Percentiles rank a stretch among this genome's conserved stretches.
phyloP scores from a whole-genome alignment of 1,140 invertebrate genomes.

The Zaprionus inermis region DNA sequence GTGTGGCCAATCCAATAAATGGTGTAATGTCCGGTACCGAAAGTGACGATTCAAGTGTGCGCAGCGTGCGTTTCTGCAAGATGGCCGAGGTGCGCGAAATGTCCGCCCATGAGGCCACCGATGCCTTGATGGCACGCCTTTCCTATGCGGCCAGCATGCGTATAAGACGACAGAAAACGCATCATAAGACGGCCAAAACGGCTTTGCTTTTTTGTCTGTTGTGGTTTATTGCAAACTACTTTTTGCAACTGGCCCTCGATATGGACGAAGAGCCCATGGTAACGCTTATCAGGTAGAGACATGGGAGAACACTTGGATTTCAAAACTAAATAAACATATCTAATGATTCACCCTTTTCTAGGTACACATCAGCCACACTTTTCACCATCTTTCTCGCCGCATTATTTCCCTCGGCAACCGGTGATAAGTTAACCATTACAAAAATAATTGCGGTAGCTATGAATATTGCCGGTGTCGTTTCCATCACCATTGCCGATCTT shows the following conservation, averaged over 20 bases:
- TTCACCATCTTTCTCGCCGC: slow-evolving; percentile 93
- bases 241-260: slow-evolving; percentile 91
- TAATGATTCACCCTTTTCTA: not conserved
- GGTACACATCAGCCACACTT: slow-evolving; percentile 90
- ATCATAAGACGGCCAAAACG: slow-evolving; percentile 89
- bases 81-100: slow-evolving; percentile 93
- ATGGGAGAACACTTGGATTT: not conserved
- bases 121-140: slow-evolving; percentile 92
- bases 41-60: slow-evolving; percentile 91
- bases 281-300: slow-evolving; percentile 88
- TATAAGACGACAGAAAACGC: slow-evolving; percentile 85
- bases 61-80: slow-evolving; percentile 92
- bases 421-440: slow-evolving; percentile 92
- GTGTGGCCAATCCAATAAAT: slow-evolving; percentile 85
- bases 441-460: slow-evolving; percentile 92
- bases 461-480: slow-evolving; percentile 91
- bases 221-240: slow-evolving; percentile 86
- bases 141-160: slow-evolving; percentile 93
- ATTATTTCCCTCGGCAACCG: slow-evolving; percentile 90
- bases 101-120: slow-evolving; percentile 92
- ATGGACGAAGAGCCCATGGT: slow-evolving; percentile 91
- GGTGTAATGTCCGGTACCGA: slow-evolving; percentile 89
- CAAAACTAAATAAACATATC: not conserved
- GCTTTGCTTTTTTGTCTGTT: slow-evolving; percentile 91
- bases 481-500: slow-evolving; percentile 89